These are phyloP conservation scores for Antechinus stuartii DNA, from an alignment of 2,113 vertebrate species.

Conservation along the genomic window DNA sequence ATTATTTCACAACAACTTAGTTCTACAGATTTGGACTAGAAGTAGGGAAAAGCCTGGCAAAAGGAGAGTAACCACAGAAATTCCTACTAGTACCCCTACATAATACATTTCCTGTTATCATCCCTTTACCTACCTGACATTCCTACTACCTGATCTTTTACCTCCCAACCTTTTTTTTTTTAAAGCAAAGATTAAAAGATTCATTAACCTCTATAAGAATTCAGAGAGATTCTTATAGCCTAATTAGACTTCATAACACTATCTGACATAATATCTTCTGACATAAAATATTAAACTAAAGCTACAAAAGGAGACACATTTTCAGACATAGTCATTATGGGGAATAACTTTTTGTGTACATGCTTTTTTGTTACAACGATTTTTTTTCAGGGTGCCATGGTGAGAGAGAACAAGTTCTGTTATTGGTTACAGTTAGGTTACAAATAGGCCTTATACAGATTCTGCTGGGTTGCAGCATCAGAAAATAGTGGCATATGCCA, in stretches of 20 bases:
- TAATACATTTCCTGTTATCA: not conserved
- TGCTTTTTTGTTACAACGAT: not conserved
- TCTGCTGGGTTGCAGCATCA: not conserved
- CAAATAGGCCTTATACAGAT: not conserved
- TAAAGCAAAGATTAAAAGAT: not conserved
- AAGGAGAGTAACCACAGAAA: not conserved
- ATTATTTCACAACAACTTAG: not conserved
- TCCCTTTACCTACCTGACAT: not conserved
- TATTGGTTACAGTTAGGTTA: not conserved
- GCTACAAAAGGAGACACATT: not conserved
- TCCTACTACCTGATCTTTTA: not conserved
- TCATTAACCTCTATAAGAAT: not conserved
- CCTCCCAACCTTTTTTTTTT: not conserved
- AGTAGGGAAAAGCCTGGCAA: not conserved
- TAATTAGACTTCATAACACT: not conserved
- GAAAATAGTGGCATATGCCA: not conserved
- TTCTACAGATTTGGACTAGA: not conserved
- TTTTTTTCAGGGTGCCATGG: not conserved
- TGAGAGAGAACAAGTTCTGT: not conserved
- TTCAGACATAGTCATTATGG: not conserved
- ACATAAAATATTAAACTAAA: not conserved
- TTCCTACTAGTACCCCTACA: not conserved
- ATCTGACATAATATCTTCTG: not conserved
- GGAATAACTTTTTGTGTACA: not conserved
- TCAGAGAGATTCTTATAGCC: not conserved